These are phyloP conservation scores for Lepidocolaptes lacrymiger DNA, from an alignment of 2,797 vertebrate species.

Conservation along the genomic window DNA sequence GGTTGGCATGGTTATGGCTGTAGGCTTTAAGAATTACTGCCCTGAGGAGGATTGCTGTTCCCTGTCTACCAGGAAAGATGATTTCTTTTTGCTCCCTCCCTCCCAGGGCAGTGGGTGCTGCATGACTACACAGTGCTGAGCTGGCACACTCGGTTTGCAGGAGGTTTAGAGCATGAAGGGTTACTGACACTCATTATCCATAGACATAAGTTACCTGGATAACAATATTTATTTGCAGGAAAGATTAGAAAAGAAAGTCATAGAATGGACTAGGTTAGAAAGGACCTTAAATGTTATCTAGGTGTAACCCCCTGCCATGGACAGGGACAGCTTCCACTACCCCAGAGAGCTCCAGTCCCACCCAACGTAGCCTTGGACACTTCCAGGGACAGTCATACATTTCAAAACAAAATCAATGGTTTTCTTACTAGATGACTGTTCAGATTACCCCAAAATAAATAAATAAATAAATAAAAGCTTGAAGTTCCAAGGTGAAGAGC, in stretches of 20 bases:
- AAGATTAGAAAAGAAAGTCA: not conserved
- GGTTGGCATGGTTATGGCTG: not conserved
- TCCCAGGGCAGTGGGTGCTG: not conserved
- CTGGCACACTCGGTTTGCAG: no score
- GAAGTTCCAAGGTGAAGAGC: not conserved
- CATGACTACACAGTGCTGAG: rapidly evolving
- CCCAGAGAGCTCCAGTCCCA: not conserved
- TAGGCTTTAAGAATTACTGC: not conserved
- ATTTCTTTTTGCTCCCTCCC: not conserved
- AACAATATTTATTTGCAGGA: not conserved
- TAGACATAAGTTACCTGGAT: not conserved
- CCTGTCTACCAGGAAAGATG: not conserved
- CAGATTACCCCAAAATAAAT: not conserved
- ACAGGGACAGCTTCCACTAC: not conserved
- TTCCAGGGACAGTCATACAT: not conserved
- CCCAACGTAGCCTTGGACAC: not conserved
- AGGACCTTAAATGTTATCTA: rapidly evolving
- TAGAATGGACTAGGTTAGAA: not conserved
- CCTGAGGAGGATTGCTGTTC: not conserved
- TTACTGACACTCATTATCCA: not conserved
- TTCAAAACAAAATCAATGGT: not conserved
- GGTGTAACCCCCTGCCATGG: not conserved
- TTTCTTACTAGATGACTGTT: not conserved
- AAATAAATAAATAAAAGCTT: not conserved
- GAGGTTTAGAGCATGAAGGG: not conserved